phyloP scores from a whole-genome alignment of 2,113 vertebrate species.

The Sander vitreus region DNA sequence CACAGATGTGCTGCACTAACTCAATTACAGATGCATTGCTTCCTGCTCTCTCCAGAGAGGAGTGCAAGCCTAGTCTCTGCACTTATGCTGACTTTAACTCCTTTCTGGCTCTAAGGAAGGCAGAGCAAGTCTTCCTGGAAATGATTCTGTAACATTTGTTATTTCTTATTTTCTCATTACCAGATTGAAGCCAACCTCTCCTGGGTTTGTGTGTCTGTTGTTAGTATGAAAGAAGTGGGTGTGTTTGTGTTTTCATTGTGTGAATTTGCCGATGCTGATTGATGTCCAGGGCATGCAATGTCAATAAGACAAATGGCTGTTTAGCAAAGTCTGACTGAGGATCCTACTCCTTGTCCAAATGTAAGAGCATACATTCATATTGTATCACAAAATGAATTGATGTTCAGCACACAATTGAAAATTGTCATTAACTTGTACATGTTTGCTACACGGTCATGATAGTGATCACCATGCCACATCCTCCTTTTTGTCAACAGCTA shows the following conservation, averaged over 20 bases:
- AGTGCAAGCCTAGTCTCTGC: not conserved
- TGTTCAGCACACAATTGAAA: not conserved
- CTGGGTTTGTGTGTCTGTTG: slow-evolving; percentile 10
- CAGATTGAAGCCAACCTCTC: slow-evolving; percentile 29
- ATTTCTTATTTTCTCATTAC: slow-evolving; percentile 9
- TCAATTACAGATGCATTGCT: slow-evolving; percentile 48
- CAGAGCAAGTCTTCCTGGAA: not conserved
- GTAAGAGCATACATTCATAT: slow-evolving; percentile 57
- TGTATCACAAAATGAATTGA: not conserved
- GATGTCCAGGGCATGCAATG: slow-evolving; percentile 71
- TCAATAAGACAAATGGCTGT: slow-evolving; percentile 83
- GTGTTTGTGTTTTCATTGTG: slow-evolving; percentile 21
- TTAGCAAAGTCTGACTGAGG: slow-evolving; percentile 80
- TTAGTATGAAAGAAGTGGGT: slow-evolving; percentile 39
- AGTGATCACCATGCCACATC: not conserved
- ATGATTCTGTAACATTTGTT: slow-evolving; percentile 28
- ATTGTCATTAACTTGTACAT: not conserved
- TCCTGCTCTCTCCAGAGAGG: slow-evolving; percentile 51
- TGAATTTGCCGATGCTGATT: slow-evolving; percentile 70
- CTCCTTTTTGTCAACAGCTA: slow-evolving; percentile 49
- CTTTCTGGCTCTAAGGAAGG: slow-evolving; percentile 1
- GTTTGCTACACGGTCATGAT: not conserved
- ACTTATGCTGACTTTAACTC: slow-evolving; percentile 23
- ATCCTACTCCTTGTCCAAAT: slow-evolving; percentile 70
- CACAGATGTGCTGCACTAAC: slow-evolving; percentile 44